Percentiles rank a stretch among this genome's conserved stretches.
phyloP scores from a whole-genome alignment of 2,888 invertebrate species.

The Megamerina dolium region DNA sequence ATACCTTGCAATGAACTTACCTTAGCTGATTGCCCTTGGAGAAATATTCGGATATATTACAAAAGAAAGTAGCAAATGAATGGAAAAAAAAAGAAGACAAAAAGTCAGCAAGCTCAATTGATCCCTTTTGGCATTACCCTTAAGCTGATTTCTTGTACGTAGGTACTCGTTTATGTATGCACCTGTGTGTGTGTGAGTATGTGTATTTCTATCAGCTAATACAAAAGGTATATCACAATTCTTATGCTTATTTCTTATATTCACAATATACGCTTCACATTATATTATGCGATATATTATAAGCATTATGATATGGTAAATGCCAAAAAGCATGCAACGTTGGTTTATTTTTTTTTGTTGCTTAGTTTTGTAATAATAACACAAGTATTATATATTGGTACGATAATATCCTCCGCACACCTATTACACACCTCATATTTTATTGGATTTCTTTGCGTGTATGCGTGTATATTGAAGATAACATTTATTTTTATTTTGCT shows the following conservation, averaged over 20 bases:
- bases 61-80: not conserved
- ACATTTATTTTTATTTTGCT: not conserved
- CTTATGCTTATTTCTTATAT: too few relatives aligned
- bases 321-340: too few relatives aligned
- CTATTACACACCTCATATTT: not conserved
- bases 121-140: conserved; percentile 11
- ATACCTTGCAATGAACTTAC: too few relatives aligned
- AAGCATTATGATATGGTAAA: too few relatives aligned
- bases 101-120: conserved; percentile 8
- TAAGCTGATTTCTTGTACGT: conserved; percentile 13
- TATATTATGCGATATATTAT: too few relatives aligned
- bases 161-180: not conserved
- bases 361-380: not conserved
- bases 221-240: too few relatives aligned
- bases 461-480: not conserved
- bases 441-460: not conserved
- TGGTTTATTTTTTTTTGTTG: not conserved
- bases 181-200: conserved; percentile 1
- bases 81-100: not conserved
- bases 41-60: not conserved
- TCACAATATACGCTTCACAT: too few relatives aligned
- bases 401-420: not conserved
- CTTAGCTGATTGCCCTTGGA: not conserved
- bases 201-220: too few relatives aligned
- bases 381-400: not conserved